Percentiles rank a stretch among this genome's conserved stretches.
These are phyloP conservation scores for Neocrepidodera transversa DNA, from an alignment of 2,888 invertebrate genomes.

Conservation along the genomic window DNA sequence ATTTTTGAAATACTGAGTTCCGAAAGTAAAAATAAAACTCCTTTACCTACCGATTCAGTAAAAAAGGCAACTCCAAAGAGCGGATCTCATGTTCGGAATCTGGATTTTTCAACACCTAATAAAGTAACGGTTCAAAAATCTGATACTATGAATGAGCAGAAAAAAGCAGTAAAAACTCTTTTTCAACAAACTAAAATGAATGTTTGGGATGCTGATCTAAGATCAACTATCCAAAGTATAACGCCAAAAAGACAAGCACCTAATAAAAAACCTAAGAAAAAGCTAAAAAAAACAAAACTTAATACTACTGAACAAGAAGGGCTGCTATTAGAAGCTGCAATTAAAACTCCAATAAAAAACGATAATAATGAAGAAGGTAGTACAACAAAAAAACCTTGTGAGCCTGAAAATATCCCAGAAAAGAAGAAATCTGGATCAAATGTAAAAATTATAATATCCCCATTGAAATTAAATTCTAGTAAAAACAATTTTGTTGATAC, in stretches of 20 bases:
- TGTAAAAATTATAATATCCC: conserved; percentile 44
- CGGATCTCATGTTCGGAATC: conserved; percentile 50
- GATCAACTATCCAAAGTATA: conserved; percentile 28
- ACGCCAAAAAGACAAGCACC: conserved; percentile 14
- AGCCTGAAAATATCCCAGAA: not conserved
- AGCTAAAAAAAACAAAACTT: conserved; percentile 22
- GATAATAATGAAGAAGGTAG: not conserved
- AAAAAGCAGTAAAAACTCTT: conserved; percentile 18
- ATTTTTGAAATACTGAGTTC: not conserved
- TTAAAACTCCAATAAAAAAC: conserved; percentile 27
- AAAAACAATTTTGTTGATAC: conserved; percentile 39
- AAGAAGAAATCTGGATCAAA: conserved; percentile 1
- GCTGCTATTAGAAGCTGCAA: conserved; percentile 32
- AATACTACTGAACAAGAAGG: conserved; percentile 28
- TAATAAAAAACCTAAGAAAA: conserved; percentile 25
- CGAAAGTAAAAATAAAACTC: conserved; percentile 14
- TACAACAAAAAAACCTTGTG: not conserved
- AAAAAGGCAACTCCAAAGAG: conserved; percentile 41
- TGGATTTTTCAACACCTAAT: conserved; percentile 51
- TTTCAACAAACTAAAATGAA: not conserved
- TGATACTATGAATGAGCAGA: not conserved
- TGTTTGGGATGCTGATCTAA: conserved; percentile 51
- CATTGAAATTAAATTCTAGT: conserved; percentile 51
- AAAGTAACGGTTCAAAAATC: conserved; percentile 31
- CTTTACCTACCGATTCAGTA: conserved; percentile 12